These are phyloP conservation scores for Petrolisthes cinctipes DNA, from an alignment of 2,888 invertebrate genomes.

Conservation along the genomic window DNA sequence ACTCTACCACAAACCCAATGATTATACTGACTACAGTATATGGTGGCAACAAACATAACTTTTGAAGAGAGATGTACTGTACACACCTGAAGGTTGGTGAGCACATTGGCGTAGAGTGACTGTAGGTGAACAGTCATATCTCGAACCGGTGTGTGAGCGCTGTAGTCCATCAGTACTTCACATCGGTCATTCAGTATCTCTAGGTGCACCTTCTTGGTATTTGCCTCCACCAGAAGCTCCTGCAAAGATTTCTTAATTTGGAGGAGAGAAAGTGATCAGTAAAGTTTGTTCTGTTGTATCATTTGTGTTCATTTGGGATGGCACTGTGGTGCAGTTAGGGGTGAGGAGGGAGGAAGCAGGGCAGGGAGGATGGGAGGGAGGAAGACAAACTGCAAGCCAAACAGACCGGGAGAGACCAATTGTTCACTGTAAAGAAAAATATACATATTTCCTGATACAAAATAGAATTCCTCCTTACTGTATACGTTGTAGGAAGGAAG, in stretches of 20 bases:
- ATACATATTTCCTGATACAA: background rate
- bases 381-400: background rate
- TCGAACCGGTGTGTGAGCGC: conserved; percentile 85
- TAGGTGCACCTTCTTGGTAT: conserved; percentile 81
- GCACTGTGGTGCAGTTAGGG: background rate
- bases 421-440: conserved; percentile 5
- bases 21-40: too few relatives aligned
- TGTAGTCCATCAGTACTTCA: conserved; percentile 87
- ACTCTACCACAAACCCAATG: too few relatives aligned
- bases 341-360: conserved; percentile 1
- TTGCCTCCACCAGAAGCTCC: conserved; percentile 81
- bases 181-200: conserved; percentile 89
- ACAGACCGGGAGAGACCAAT: conserved; percentile 16
- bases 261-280: conserved; percentile 62
- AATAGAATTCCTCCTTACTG: too few relatives aligned
- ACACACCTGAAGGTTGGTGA: conserved; percentile 82
- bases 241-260: conserved; percentile 67
- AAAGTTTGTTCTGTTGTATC: background rate
- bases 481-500: too few relatives aligned
- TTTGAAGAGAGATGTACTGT: too few relatives aligned
- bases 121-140: conserved; percentile 89
- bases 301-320: background rate
- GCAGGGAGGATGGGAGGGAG: background rate
- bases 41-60: too few relatives aligned
- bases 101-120: conserved; percentile 82